Evolutionary conservation across 2,113 vertebrate species (phyloP), one percentile per base, ranked within the genome.

Genomic region (Ailuropoda melanoleuca): DNA sequence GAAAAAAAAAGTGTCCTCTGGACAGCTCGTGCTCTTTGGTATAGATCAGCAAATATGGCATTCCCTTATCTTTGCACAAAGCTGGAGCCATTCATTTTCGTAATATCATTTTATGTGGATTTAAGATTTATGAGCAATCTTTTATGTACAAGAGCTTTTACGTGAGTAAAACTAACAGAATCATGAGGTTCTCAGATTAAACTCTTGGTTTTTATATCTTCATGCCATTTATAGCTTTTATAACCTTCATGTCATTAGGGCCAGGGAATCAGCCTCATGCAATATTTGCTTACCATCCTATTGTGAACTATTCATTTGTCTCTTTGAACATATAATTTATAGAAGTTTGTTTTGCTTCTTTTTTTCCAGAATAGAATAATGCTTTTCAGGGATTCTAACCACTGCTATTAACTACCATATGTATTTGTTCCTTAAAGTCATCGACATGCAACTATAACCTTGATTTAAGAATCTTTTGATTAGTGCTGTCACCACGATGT

Each of bases 41-140:
- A 68, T 21, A 37, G 81, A 82, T 77, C 29, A 81, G 56, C n/a
- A 90, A 96, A 92, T 66, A 53, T 4, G 14, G 17, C 15, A 74
- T 60, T 82, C 31, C 48, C 53, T 58, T 80, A 64, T 10, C 55
- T 50, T 81, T 72, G 62, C 56, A 77, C 70, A 85, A 88, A 93
- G 60, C 31, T 70, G 0, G 15, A 62, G 29, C 10, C 62, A 60
- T 92, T 95, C 91, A 81, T 90, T 90, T 90, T 87, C 26, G 48
- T 83, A 62, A 50, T 93, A 78, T n/a, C 23, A 55, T 37, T 92
- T 89, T 83, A 84, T n/a, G 37, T 48, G 31, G 68, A 88, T 55
- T 96, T 75, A 83, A 68, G 46, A 87, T 94, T 87, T 90, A 94
- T 84, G 26, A 89, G 62, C 46, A 95, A 64, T 90, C 8, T 68